phyloP scores from a whole-genome alignment of 2,113 vertebrate species.

The Enhydra lutris region DNA sequence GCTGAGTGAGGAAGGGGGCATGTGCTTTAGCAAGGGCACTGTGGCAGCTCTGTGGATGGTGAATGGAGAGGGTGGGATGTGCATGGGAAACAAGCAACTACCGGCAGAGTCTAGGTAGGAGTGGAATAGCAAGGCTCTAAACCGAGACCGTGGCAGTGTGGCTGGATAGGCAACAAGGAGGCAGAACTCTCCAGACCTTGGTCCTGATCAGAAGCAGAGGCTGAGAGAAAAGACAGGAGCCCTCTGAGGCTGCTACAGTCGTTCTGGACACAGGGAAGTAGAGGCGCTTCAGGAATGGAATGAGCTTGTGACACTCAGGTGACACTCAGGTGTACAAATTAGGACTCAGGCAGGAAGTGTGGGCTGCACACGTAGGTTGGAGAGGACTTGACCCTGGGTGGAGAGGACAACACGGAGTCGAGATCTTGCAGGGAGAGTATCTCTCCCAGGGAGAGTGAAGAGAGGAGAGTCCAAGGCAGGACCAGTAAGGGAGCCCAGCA shows the following conservation, averaged over 20 bases:
- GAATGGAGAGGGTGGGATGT: background rate
- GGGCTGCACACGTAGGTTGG: background rate
- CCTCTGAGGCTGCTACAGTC: background rate
- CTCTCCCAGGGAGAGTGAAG: background rate
- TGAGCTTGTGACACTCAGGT: background rate
- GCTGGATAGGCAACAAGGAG: background rate
- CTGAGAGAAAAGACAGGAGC: background rate
- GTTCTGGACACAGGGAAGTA: background rate
- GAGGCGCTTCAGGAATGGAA: background rate
- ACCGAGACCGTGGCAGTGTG: background rate
- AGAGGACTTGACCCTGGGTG: background rate
- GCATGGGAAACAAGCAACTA: background rate
- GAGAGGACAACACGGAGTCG: background rate
- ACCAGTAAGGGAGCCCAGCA: background rate
- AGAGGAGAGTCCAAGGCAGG: background rate
- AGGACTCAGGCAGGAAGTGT: background rate
- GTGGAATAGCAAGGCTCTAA: background rate
- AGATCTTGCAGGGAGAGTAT: background rate
- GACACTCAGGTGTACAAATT: background rate
- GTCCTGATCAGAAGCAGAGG: background rate
- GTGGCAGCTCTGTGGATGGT: background rate
- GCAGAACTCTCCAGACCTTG: background rate
- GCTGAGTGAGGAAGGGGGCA: background rate
- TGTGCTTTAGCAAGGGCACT: background rate
- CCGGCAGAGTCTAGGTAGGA: background rate